A percentile compares a stretch with the other conserved stretches of the same genome.
phyloP scores from a whole-genome alignment of 2,797 vertebrate species.

The Darevskia nairensis region DNA sequence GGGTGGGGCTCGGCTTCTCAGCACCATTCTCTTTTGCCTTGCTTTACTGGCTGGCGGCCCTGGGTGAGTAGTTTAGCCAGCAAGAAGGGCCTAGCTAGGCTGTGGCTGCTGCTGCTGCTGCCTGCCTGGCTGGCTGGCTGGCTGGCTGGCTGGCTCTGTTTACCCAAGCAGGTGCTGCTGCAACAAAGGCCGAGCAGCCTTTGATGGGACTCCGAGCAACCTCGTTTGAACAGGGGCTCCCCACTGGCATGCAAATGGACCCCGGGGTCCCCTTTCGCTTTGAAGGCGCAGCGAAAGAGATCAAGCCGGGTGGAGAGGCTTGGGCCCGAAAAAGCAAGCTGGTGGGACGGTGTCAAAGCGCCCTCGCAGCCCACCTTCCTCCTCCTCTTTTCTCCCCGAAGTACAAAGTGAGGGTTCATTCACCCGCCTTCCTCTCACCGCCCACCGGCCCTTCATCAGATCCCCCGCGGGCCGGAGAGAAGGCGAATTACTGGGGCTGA shows the following conservation, averaged over 20 bases:
- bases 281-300: conserved; percentile 68
- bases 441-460: conserved; percentile 15
- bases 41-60: not conserved
- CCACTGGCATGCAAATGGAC: conserved; percentile 74
- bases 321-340: conserved; percentile 65
- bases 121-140: not conserved
- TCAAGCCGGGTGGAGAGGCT: conserved; percentile 64
- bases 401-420: conserved; percentile 80
- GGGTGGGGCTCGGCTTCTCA: not conserved
- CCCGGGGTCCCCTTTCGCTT: conserved; percentile 55
- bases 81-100: too few species aligned
- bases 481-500: conserved; percentile 60
- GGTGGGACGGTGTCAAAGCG: conserved; percentile 52
- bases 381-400: conserved; percentile 61
- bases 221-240: conserved; percentile 42
- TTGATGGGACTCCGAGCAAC: conserved; percentile 64
- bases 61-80: too few species aligned
- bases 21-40: not conserved
- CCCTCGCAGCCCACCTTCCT: not conserved
- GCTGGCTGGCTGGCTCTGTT: not conserved
- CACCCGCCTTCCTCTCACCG: conserved; percentile 63
- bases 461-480: conserved; percentile 60
- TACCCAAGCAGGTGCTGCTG: conserved; percentile 76
- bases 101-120: not conserved
- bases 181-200: conserved; percentile 59